A percentile compares a stretch with the other conserved stretches of the same genome.
Conservation (phyloP, 2,113 vertebrate species). For the Callithrix jacchus region DNA sequence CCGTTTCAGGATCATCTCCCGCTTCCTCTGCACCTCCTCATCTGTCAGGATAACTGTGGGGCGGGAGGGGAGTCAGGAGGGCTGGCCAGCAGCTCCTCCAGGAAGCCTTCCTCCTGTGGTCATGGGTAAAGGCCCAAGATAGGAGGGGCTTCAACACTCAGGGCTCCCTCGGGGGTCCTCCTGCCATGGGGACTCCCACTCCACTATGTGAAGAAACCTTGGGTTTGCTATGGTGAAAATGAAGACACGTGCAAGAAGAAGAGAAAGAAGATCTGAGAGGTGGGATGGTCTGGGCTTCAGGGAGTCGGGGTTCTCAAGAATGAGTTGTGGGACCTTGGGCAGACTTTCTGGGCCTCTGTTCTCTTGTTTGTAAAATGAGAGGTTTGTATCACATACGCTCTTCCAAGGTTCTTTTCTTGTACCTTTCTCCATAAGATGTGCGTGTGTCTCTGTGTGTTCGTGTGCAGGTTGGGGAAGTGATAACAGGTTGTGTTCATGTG, state of each 20-base stretch:
- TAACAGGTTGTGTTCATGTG: too few relatives aligned
- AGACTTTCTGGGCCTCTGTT: not conserved
- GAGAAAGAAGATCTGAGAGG: not conserved
- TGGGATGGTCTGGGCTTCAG: not conserved
- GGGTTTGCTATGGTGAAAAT: not conserved
- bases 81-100: not conserved
- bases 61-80: rapidly evolving
- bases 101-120: not conserved
- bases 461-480: too few relatives aligned
- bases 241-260: not conserved
- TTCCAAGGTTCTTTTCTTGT: not conserved
- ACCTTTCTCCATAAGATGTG: not conserved
- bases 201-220: rapidly evolving
- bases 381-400: not conserved
- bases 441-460: not conserved
- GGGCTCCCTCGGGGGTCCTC: not conserved
- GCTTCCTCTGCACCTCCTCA: slow-evolving; percentile 97
- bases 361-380: not conserved
- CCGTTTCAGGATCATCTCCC: slow-evolving; percentile 94
- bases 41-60: slow-evolving; percentile 95
- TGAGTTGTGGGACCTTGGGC: not conserved
- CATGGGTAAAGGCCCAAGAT: not conserved
- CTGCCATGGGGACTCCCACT: not conserved
- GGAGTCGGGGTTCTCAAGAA: not conserved
- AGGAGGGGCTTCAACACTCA: not conserved